Base-by-base conservation (phyloP, 2,888 invertebrate genomes). In the Oligia latruncula region DNA sequence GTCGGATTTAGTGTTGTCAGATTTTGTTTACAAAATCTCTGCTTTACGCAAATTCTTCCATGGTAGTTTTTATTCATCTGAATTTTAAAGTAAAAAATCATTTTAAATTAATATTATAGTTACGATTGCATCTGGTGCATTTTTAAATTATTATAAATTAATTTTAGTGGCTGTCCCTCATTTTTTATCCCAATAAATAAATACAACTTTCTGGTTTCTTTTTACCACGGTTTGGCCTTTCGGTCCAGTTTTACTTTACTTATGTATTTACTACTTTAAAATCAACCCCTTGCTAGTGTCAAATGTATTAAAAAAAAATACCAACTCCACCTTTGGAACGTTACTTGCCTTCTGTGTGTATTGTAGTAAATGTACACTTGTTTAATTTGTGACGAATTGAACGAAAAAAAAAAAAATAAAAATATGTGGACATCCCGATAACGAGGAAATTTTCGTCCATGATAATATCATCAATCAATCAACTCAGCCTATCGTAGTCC, bases 1-100 rank as follows among this genome's bases (percentile, higher is more conserved):
- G 90, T 90, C 90, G 90, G 81, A 85, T 87, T 88, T 70, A 81
- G 89, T 90, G 89, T 90, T 92, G 90, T 87, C 89, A 90, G 71
- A 68, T 40, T 64, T 55, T 80, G 82, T 83, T 83, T 88, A 82
- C 73, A 71, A 77, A 78, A 85, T 73, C 52, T 64, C 76, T 74
- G 70, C 70, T 70, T 62, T 23, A 68, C 2, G 13, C 5, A 46
- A 77, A 77, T 82, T 81, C 83, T 87, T 82, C 83, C 70, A 79
- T 78, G 55, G 66, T 74, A 87, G 74, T 40, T 83, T 74, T 76
- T n/a, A 3, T 9, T 29, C 49, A 65, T 81, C 5, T 68, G 65
- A 55, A 46, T 43, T 70, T 4, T 15, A 17, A 52, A 23, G 3
- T 13, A 23, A 23, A 64, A 55, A 23, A 23, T 46, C 9, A n/a